Conservation (phyloP, 2,113 vertebrate species). For the Sylvicapra grimmia region DNA sequence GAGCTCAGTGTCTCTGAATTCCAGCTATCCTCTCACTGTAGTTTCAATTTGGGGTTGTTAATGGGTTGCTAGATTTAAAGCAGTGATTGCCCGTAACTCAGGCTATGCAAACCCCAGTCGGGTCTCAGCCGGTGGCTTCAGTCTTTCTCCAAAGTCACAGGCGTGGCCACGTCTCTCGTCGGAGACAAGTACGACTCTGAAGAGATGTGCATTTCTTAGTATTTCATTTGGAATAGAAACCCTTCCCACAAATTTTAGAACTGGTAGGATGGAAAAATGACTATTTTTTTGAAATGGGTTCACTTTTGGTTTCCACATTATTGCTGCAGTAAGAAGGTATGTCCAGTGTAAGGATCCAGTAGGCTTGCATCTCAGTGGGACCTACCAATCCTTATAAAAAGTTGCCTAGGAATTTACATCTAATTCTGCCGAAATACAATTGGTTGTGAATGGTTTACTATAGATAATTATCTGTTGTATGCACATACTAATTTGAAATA, state of each 20-base stretch:
- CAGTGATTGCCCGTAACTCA: neutral
- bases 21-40: neutral
- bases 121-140: neutral
- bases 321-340: neutral
- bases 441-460: neutral
- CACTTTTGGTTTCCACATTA: neutral
- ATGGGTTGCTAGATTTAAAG: neutral
- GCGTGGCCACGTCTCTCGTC: neutral
- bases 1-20: neutral
- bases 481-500: constrained; percentile 48
- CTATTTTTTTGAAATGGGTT: neutral
- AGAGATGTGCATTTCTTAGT: neutral
- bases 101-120: neutral
- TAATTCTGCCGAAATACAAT: neutral
- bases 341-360: neutral
- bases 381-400: neutral
- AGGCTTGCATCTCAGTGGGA: neutral
- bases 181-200: neutral
- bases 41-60: neutral
- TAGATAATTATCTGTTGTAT: constrained; percentile 52
- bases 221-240: constrained; percentile 22
- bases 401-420: neutral
- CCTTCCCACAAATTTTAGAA: constrained; percentile 28
- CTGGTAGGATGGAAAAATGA: constrained; percentile 28
- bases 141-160: neutral